Conservation (phyloP, 2,888 invertebrate species). For the Spisula solida region DNA sequence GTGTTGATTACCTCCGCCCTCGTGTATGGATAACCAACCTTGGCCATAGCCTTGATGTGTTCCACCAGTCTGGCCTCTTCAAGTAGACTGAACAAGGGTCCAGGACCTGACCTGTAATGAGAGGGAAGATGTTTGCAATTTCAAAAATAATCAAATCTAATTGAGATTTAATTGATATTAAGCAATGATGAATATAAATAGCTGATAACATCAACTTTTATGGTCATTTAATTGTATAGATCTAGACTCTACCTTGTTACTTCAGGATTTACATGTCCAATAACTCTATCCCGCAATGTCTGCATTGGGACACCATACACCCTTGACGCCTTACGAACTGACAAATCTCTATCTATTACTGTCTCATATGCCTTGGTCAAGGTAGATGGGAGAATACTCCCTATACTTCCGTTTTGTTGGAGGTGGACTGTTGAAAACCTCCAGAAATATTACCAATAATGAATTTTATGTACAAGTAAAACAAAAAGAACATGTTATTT, state of each 20-base stretch:
- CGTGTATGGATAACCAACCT: conserved; percentile 49
- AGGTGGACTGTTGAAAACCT: conserved; percentile 32
- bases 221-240: too few relatives aligned
- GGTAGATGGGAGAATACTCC: conserved; percentile 48
- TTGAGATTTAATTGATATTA: too few relatives aligned
- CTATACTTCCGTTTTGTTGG: conserved; percentile 28
- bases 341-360: not conserved
- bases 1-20: conserved; percentile 43
- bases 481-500: not conserved
- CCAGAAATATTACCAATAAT: not conserved
- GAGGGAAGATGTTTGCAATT: too few relatives aligned
- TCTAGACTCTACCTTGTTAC: not conserved
- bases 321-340: not conserved
- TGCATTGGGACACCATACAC: conserved; percentile 31
- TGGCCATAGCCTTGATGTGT: conserved; percentile 47
- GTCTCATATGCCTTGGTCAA: conserved; percentile 40
- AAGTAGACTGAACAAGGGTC: too few relatives aligned
- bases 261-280: conserved; percentile 7
- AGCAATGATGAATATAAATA: too few relatives aligned
- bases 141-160: too few relatives aligned
- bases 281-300: conserved; percentile 34
- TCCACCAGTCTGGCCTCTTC: conserved; percentile 42
- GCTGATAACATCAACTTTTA: too few relatives aligned
- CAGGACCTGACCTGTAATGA: too few relatives aligned
- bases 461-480: not conserved